A percentile compares a stretch with the other conserved stretches of the same genome.
Conservation (phyloP, 2,113 vertebrate species). For the Fukomys damarensis region DNA sequence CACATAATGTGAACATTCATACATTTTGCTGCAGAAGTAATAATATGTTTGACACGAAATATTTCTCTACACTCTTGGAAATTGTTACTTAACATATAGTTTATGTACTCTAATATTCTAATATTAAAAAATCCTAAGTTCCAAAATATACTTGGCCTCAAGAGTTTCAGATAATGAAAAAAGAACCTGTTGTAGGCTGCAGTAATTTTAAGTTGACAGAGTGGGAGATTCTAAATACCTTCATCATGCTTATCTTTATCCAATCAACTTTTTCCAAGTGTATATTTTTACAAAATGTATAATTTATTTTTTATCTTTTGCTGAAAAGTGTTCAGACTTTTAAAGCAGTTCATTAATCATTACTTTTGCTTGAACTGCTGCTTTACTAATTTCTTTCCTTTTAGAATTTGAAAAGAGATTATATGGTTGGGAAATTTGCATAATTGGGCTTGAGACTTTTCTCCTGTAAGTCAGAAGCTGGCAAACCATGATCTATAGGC, state of each 20-base stretch:
- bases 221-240: not conserved
- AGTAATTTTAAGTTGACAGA: not conserved
- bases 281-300: constrained; percentile 11
- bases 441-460: constrained; percentile 65
- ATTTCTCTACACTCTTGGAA: not conserved
- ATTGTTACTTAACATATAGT: not conserved
- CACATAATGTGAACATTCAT: not conserved
- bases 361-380: not conserved
- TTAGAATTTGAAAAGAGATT: constrained; percentile 3
- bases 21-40: not conserved
- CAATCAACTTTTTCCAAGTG: not conserved
- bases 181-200: not conserved
- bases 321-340: constrained; percentile 33
- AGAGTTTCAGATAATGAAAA: not conserved
- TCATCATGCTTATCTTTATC: not conserved
- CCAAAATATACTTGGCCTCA: not conserved
- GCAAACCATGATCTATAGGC: not conserved
- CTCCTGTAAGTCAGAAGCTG: constrained; percentile 46
- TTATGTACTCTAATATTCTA: not conserved
- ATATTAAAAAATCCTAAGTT: constrained; percentile 11
- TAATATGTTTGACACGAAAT: not conserved
- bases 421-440: constrained; percentile 58
- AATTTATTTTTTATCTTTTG: constrained; percentile 47
- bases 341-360: not conserved
- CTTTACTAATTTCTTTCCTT: constrained; percentile 13